phyloP scores from a whole-genome alignment of 2,113 vertebrate species.

The Burhinus bistriatus region DNA sequence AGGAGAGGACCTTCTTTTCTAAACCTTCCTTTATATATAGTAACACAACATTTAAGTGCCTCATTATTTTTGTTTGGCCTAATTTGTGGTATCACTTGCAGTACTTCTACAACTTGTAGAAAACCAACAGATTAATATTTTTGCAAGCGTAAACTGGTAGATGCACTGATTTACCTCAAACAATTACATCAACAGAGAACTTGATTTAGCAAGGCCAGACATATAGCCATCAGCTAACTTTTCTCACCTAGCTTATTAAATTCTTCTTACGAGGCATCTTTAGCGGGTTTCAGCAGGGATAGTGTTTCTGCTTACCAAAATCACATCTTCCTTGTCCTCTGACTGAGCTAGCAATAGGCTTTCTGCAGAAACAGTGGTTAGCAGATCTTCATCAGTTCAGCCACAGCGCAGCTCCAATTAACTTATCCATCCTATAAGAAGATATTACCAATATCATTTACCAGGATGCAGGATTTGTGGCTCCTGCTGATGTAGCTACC shows the following conservation, averaged over 20 bases:
- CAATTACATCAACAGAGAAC: neutral
- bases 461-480: neutral
- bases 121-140: slow-evolving; percentile 31
- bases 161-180: neutral
- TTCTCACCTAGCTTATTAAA: neutral
- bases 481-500: neutral
- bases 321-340: neutral
- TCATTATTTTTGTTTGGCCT: slow-evolving; percentile 51
- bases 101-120: neutral
- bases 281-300: neutral
- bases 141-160: neutral
- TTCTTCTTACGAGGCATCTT: neutral
- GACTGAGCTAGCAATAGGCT: neutral
- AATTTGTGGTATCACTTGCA: slow-evolving; percentile 18
- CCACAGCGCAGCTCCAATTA: neutral
- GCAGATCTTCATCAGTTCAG: neutral
- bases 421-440: neutral
- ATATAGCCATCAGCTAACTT: neutral
- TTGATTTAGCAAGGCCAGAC: neutral
- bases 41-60: slow-evolving; percentile 43
- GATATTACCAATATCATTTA: neutral
- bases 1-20: slow-evolving; percentile 42
- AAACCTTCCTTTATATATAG: slow-evolving; percentile 45
- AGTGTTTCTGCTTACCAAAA: neutral
- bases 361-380: neutral